These are phyloP conservation scores for Tenebrosternarchus preto DNA, from an alignment of 2,113 vertebrate species.

Conservation along the genomic window DNA sequence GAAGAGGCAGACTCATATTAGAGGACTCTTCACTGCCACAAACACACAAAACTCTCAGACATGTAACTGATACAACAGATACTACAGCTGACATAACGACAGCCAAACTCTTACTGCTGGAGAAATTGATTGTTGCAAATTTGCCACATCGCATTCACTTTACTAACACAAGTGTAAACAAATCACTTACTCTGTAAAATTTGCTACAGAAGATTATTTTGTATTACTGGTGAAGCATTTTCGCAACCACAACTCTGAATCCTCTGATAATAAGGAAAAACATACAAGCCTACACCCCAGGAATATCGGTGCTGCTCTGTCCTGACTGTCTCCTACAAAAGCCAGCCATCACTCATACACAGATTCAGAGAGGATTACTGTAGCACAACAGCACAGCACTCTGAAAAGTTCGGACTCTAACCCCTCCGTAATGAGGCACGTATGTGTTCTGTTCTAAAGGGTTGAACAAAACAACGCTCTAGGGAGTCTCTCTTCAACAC, in stretches of 20 bases:
- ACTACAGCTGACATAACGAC: too few species aligned
- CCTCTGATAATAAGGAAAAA: not conserved
- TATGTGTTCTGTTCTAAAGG: slow-evolving; percentile 45
- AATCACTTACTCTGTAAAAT: not conserved
- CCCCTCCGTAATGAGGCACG: slow-evolving; percentile 7
- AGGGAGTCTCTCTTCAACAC: slow-evolving; percentile 23
- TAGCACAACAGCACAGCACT: not conserved
- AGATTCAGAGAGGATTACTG: slow-evolving; percentile 33
- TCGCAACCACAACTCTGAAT: not conserved
- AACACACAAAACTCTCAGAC: slow-evolving; percentile 1
- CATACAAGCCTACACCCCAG: not conserved
- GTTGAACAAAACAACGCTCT: slow-evolving; percentile 50
- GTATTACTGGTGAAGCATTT: not conserved
- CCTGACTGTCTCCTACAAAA: not conserved
- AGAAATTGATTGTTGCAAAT: not conserved
- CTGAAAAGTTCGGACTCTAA: not conserved
- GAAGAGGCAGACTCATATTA: slow-evolving; percentile 58
- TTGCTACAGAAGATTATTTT: not conserved
- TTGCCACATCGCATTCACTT: not conserved
- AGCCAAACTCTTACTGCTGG: not conserved
- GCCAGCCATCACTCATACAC: not conserved
- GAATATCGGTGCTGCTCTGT: not conserved
- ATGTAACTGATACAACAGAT: not conserved
- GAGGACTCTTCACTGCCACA: slow-evolving; percentile 29
- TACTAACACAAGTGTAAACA: not conserved